These are phyloP conservation scores for Melanophora roralis DNA, from an alignment of 2,888 invertebrate genomes.

Conservation along the genomic window DNA sequence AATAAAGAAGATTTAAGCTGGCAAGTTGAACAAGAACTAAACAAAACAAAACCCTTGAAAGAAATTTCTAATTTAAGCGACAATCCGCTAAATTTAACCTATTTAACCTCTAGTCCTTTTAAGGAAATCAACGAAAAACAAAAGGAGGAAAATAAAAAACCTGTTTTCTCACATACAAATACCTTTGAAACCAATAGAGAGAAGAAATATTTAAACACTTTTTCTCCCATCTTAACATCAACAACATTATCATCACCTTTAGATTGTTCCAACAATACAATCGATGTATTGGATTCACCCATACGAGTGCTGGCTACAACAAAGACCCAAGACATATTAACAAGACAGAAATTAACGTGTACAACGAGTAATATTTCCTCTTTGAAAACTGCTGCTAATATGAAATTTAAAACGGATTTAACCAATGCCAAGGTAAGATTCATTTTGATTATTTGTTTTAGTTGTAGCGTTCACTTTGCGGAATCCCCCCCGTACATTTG, in stretches of 20 bases:
- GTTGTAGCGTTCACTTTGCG: background rate
- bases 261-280: background rate
- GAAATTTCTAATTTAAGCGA: background rate
- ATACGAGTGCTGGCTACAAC: constrained; percentile 46
- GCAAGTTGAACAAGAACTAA: background rate
- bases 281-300: constrained; percentile 48
- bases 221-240: background rate
- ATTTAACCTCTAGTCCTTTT: background rate
- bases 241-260: constrained; percentile 23
- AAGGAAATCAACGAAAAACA: background rate
- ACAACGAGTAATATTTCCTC: constrained; percentile 49
- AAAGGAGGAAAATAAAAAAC: background rate
- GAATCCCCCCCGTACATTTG: background rate
- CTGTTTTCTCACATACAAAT: constrained; percentile 15
- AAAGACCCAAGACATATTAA: constrained; percentile 48
- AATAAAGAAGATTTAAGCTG: background rate
- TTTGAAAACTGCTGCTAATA: constrained; percentile 60
- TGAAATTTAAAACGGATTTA: constrained; percentile 71
- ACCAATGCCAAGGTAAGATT: constrained; percentile 72
- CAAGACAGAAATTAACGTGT: constrained; percentile 41
- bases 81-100: background rate
- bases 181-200: background rate
- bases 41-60: background rate
- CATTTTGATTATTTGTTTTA: constrained; percentile 28
- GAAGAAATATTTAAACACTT: constrained; percentile 2